Base-by-base conservation (phyloP, 2,797 vertebrate genomes). In the Enteromius trimaculatus region DNA sequence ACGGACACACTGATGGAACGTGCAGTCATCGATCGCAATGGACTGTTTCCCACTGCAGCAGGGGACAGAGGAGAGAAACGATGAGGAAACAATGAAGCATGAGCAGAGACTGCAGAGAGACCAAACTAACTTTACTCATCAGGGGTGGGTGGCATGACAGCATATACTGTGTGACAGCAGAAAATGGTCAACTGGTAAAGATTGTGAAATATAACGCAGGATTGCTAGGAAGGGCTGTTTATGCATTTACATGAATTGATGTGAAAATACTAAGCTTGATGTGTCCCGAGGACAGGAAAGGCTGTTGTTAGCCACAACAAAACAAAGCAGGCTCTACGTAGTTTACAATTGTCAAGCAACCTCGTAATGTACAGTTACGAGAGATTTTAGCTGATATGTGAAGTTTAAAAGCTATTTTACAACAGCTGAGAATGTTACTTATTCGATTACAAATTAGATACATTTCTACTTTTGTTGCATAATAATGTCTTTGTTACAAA, bases 31-130 rank as follows among this genome's bases (percentile, higher is more conserved):
- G 66, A 95, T 95, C 87, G 95, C 95, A 85, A 96, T 95, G 77
- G 95, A 99, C 95, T 99, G 98, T 92, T 99, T 99, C 88, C 98
- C 98, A 0, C 97, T 99, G 89, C 88, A 64, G 84, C 70, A 84
- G 58, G 23, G 3, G 47, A 87, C 23, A 84, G 34, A 84, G 26
- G 31, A 86, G 71, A 82, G 17, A 84, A 29, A 79, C 76, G 87
- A 65, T 65, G 62, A 64, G 62, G 29, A 85, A 92, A 81, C 79
- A 65, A 31, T 53, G 8, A 60, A 70, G 75, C 60, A 49, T 9
- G 42, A 79, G 10, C 26, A 66, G 8, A 78, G 60, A 77, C 44
- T 17, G 23, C 55, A 75, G 34, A 76, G n/a, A 81, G 9, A 70
- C 65, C 58, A 77, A 71, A 74, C 53, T 64, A 34, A 29, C 16